Percentiles rank a stretch among this genome's conserved stretches.
Evolutionary conservation across 92 coral and sea anemone genomes (phyloP).

Genomic region (Virgularia gustaviana): DNA sequence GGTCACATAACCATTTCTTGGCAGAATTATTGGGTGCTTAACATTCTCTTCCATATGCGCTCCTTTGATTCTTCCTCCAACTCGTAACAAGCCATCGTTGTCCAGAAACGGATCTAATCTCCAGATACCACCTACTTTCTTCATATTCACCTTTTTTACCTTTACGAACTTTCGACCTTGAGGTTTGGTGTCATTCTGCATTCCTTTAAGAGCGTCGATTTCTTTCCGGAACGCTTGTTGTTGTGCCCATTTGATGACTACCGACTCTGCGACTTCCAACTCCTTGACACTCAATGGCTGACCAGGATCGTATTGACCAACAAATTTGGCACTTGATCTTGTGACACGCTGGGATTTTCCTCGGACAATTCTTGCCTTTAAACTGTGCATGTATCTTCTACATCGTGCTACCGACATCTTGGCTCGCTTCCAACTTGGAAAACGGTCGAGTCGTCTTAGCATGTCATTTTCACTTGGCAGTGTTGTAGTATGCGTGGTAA

Average conservation of each 20-base stretch:
- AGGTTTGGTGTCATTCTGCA: background rate
- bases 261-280: background rate
- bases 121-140: background rate
- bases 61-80: background rate
- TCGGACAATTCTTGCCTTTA: conserved; percentile 12
- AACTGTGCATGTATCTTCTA: conserved; percentile 13
- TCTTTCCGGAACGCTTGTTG: background rate
- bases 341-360: background rate
- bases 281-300: conserved; percentile 28
- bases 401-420: conserved; percentile 18
- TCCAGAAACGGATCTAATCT: conserved; percentile 17
- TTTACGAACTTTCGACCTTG: background rate
- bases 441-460: conserved; percentile 29
- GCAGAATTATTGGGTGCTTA: background rate
- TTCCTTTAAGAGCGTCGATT: background rate
- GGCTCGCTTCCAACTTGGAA: conserved; percentile 20
- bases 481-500: conserved; percentile 1
- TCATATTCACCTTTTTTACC: background rate
- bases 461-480: background rate
- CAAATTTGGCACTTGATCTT: background rate
- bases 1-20: background rate
- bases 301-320: background rate
- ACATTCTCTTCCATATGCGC: background rate
- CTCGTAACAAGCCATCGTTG: conserved; percentile 9
- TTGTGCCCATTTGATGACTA: conserved; percentile 19